Percentiles rank a stretch among this genome's conserved stretches.
phyloP scores from a whole-genome alignment of 2,113 vertebrate species.

The Miniopterus natalensis region DNA sequence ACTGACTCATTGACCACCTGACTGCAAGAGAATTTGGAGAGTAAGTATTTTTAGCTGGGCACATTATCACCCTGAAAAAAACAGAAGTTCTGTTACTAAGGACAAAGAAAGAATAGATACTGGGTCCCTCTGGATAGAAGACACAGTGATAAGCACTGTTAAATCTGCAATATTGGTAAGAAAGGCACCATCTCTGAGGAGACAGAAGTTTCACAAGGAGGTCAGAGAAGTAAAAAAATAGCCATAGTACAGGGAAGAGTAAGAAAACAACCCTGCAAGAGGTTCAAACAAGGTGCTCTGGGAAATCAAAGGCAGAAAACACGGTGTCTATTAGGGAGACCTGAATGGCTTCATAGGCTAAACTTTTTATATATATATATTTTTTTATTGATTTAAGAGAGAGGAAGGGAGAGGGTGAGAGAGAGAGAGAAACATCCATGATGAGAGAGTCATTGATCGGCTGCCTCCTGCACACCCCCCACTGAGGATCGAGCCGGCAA shows the following conservation, averaged over 20 bases:
- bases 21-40: constrained; percentile 57
- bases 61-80: constrained; percentile 18
- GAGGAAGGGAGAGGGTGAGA: too few species aligned
- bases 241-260: neutral
- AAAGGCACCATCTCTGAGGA: constrained; percentile 33
- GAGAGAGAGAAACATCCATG: too few species aligned
- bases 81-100: constrained; percentile 16
- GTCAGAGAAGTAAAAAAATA: neutral
- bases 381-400: too few species aligned
- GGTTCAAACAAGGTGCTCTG: neutral
- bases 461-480: too few species aligned
- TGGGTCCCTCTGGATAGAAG: neutral
- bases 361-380: neutral
- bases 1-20: constrained; percentile 45
- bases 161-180: neutral
- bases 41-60: constrained; percentile 59
- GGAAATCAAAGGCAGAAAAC: constrained; percentile 6
- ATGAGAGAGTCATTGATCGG: too few species aligned
- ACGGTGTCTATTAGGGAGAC: neutral
- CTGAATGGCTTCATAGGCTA: neutral
- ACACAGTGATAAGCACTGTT: neutral
- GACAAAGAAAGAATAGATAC: constrained; percentile 34
- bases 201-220: neutral
- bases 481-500: too few species aligned
- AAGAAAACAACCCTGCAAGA: neutral